Percentiles rank a stretch among this genome's conserved stretches.
Evolutionary conservation across 1,140 invertebrate species (phyloP).

Genomic region (Heterodera carotae): DNA sequence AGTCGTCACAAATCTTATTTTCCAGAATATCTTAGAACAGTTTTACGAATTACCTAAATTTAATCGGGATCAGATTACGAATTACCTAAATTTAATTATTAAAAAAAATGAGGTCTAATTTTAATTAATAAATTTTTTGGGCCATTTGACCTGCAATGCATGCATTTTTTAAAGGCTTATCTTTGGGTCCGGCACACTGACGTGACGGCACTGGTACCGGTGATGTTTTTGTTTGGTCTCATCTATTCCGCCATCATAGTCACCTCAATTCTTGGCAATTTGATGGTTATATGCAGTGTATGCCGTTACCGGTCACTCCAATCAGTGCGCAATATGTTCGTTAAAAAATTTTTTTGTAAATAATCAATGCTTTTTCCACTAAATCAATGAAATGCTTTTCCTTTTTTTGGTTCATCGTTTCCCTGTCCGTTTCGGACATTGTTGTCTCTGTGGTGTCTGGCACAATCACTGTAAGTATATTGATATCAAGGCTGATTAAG

Average conservation of each 20-base stretch:
- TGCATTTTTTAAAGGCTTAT: conserved; percentile 46
- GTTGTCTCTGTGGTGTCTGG: conserved; percentile 62
- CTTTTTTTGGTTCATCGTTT: conserved; percentile 25
- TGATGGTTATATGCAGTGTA: conserved; percentile 46
- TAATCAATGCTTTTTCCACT: too few relatives aligned
- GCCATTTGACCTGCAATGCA: too few relatives aligned
- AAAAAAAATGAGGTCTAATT: neutral
- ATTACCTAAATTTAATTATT: conserved; percentile 9
- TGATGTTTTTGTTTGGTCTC: conserved; percentile 49
- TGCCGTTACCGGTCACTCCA: conserved; percentile 69
- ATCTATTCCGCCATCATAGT: conserved; percentile 49
- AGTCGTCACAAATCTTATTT: too few relatives aligned
- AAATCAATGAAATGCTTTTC: conserved; percentile 19
- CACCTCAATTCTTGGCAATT: conserved; percentile 44
- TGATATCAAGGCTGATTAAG: neutral
- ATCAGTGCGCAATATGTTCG: conserved; percentile 63
- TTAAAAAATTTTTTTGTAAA: conserved; percentile 18
- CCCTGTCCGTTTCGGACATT: conserved; percentile 60
- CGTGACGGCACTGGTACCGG: conserved; percentile 44
- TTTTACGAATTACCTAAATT: too few relatives aligned
- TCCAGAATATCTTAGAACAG: too few relatives aligned
- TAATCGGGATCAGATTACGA: too few relatives aligned
- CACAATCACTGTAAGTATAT: conserved; percentile 55
- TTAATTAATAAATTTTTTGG: neutral
- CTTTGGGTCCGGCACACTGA: conserved; percentile 41